phyloP scores from a whole-genome alignment of 2,888 invertebrate species.

The Leucophenga maculata region DNA sequence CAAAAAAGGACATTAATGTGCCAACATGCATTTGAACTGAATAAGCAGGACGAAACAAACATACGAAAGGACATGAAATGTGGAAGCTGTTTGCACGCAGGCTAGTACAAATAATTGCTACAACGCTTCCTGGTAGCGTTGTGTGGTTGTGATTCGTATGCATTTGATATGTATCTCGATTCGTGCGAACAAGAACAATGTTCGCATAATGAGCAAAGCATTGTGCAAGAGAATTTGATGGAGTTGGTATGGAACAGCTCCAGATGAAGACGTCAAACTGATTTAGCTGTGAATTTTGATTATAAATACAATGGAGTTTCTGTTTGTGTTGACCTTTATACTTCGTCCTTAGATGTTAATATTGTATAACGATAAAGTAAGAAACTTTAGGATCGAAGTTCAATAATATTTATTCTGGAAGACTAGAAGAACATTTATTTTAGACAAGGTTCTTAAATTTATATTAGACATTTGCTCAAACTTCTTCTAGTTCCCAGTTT shows the following conservation, averaged over 20 bases:
- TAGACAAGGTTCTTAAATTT: too few relatives aligned
- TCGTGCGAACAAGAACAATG: constrained; percentile 64
- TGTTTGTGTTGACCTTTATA: too few relatives aligned
- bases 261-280: too few relatives aligned
- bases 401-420: too few relatives aligned
- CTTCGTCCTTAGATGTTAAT: too few relatives aligned
- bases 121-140: constrained; percentile 58
- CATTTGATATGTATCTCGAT: constrained; percentile 25
- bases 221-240: too few relatives aligned
- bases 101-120: constrained; percentile 48
- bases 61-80: constrained; percentile 28
- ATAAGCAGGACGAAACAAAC: constrained; percentile 43
- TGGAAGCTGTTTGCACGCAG: constrained; percentile 41
- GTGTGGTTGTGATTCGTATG: not conserved
- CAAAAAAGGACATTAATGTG: constrained; percentile 57
- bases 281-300: too few relatives aligned
- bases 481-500: constrained; percentile 9
- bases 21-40: constrained; percentile 53
- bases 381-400: too few relatives aligned
- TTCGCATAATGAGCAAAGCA: constrained; percentile 55
- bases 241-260: too few relatives aligned
- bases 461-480: not conserved
- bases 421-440: too few relatives aligned
- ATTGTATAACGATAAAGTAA: too few relatives aligned
- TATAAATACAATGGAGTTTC: too few relatives aligned